Conservation (phyloP, 2,113 vertebrate genomes). For the Puma concolor region DNA sequence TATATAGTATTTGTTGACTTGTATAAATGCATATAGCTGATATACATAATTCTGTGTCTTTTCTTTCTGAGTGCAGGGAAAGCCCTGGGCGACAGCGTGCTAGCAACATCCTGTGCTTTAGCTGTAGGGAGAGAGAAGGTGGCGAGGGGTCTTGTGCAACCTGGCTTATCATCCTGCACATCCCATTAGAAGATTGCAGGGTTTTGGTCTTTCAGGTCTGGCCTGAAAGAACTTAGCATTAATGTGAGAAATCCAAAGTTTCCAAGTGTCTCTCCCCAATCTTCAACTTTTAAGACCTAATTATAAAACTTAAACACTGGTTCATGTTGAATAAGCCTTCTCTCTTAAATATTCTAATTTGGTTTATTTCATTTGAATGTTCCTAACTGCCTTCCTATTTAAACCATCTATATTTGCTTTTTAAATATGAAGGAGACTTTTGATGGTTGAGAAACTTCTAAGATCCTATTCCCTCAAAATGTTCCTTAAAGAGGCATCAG, state of each 20-base stretch:
- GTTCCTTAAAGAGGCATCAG: not conserved
- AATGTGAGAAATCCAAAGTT: not conserved
- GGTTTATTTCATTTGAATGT: not conserved
- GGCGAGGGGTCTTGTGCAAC: not conserved
- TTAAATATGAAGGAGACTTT: not conserved
- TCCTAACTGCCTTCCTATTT: slow-evolving; percentile 4
- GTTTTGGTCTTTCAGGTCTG: not conserved
- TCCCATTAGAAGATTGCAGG: not conserved
- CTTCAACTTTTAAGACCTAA: not conserved
- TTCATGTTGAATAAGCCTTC: not conserved
- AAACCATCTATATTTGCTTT: not conserved
- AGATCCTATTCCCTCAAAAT: not conserved
- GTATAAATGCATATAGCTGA: not conserved
- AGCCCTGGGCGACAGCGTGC: not conserved
- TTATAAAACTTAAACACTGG: not conserved
- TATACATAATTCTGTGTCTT: not conserved
- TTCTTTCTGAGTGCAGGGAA: not conserved
- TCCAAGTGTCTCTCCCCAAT: not conserved
- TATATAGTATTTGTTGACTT: not conserved
- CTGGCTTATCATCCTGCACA: not conserved
- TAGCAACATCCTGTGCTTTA: not conserved
- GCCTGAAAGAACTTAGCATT: not conserved
- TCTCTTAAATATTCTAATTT: not conserved
- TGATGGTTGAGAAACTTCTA: slow-evolving; percentile 9
- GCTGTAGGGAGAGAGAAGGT: not conserved